These are phyloP conservation scores for Eucidaris tribuloides DNA, from an alignment of 35 echinoderm and acorn worm species.

Conservation along the genomic window DNA sequence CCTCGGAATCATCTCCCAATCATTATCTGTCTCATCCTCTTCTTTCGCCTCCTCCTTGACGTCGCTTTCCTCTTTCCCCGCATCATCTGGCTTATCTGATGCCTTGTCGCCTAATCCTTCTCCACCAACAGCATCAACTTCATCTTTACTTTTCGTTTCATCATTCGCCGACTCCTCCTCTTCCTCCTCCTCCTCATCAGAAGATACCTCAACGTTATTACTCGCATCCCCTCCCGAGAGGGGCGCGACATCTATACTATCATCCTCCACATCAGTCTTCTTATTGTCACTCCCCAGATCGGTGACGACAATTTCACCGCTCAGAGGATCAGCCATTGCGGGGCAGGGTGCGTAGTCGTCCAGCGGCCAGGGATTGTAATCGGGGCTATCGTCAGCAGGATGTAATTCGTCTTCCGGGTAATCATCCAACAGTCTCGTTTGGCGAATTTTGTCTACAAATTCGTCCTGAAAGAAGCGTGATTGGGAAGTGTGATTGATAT, in stretches of 20 bases:
- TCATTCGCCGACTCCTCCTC: background rate
- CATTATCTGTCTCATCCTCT: slow-evolving; percentile 2
- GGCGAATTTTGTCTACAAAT: background rate
- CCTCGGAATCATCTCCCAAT: slow-evolving; percentile 5
- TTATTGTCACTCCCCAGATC: background rate
- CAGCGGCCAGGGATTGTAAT: slow-evolving; percentile 10
- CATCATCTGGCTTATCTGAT: background rate
- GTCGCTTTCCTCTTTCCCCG: background rate
- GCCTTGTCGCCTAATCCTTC: background rate
- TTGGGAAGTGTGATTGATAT: too few relatives aligned
- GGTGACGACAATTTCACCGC: slow-evolving; percentile 9
- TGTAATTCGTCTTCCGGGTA: background rate
- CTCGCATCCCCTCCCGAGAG: too few relatives aligned
- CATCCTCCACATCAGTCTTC: background rate
- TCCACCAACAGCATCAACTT: background rate
- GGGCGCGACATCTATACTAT: too few relatives aligned
- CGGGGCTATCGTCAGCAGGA: background rate
- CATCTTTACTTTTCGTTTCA: too few relatives aligned
- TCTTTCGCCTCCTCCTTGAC: background rate
- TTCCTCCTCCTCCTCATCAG: slow-evolving; percentile 3
- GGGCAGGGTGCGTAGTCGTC: background rate
- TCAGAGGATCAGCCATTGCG: slow-evolving; percentile 9
- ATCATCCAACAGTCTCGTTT: background rate
- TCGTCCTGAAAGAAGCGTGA: slow-evolving; percentile 24
- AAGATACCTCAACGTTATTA: too few relatives aligned